These are phyloP conservation scores for Petrocephalus sullivani DNA, from an alignment of 2,797 vertebrate species.

Conservation along the genomic window DNA sequence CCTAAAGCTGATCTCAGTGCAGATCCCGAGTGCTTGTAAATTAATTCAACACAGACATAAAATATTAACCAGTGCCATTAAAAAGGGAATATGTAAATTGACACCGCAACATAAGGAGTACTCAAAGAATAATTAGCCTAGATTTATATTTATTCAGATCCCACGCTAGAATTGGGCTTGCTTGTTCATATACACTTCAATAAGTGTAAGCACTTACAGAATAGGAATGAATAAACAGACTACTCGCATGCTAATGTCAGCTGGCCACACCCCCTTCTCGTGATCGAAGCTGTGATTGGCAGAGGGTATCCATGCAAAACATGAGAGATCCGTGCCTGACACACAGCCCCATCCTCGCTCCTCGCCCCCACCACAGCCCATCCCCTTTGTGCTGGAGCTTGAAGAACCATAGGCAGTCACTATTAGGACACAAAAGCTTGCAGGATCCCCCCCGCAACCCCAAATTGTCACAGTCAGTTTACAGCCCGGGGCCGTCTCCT, in stretches of 20 bases:
- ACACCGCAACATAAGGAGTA: neutral
- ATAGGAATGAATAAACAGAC: slow-evolving; percentile 5
- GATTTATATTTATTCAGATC: neutral
- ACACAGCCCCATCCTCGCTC: slow-evolving; percentile 31
- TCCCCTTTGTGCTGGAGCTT: slow-evolving; percentile 26
- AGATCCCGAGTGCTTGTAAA: neutral
- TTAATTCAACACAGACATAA: neutral
- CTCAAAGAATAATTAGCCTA: neutral
- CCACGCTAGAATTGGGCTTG: neutral
- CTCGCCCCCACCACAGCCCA: slow-evolving; percentile 12
- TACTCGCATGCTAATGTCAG: slow-evolving; percentile 12
- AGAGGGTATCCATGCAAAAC: slow-evolving; percentile 11
- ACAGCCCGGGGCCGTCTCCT: slow-evolving; percentile 35
- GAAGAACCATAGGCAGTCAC: slow-evolving; percentile 37
- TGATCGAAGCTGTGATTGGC: slow-evolving; percentile 22
- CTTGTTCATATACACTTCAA: slow-evolving; percentile 9
- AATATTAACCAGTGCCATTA: neutral
- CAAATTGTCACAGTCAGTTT: slow-evolving; percentile 30
- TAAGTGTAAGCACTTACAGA: neutral
- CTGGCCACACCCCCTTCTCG: slow-evolving; percentile 17
- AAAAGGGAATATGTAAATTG: neutral
- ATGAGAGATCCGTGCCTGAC: slow-evolving; percentile 37
- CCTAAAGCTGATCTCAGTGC: neutral
- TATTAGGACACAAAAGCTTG: slow-evolving; percentile 69
- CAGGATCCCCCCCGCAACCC: slow-evolving; percentile 36